Evolutionary conservation across 2,888 invertebrate genomes (phyloP), one percentile per base, ranked within the genome.

Genomic region (Cloeon dipterum): DNA sequence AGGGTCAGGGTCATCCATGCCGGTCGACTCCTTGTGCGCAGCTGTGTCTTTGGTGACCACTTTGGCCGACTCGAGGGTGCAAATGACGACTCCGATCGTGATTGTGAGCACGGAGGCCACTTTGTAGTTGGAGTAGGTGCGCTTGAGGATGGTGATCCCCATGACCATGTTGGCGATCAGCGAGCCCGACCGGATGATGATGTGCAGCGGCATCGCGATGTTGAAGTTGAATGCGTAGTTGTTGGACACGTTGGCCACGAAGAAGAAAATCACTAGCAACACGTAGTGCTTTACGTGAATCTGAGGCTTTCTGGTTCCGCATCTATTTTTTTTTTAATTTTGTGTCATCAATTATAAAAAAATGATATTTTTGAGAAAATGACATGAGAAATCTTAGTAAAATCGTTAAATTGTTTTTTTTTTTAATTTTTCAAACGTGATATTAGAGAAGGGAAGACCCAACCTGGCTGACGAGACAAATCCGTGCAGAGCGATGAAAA

Each of bases 141-240:
- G 83, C 47, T 83, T 82, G 26, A 93, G 56, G 41, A 96, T 77
- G 46, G 89, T 62, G 25, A 88, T 79, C 11, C 93, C 89, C 73
- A 96, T 78, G 21, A 91, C 68, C 77, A 96, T 81, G 55, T 93
- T 96, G 0, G 94, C 89, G 63, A 96, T 85, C 20, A 96, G 61
- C 3, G 94, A 94, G 2, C 94, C 94, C 78, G 94, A 78, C 63
- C 94, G 68, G 57, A 98, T 98, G 53, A 98, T 96, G 81, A 96
- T 93, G 53, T 96, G 96, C 33, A 98, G 60, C 1, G 96, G 94
- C 75, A 98, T 93, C 0, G 96, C 76, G 50, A 98, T 91, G 54
- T 94, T 88, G 52, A 89, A 96, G 54, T 81, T 76, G 50, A 96
- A 83, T 0, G 93, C 93, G 63, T 86, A 86, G 55, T 96, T 98